Base-by-base conservation (phyloP, 2,888 invertebrate species). In the Tanypteryx hageni region DNA sequence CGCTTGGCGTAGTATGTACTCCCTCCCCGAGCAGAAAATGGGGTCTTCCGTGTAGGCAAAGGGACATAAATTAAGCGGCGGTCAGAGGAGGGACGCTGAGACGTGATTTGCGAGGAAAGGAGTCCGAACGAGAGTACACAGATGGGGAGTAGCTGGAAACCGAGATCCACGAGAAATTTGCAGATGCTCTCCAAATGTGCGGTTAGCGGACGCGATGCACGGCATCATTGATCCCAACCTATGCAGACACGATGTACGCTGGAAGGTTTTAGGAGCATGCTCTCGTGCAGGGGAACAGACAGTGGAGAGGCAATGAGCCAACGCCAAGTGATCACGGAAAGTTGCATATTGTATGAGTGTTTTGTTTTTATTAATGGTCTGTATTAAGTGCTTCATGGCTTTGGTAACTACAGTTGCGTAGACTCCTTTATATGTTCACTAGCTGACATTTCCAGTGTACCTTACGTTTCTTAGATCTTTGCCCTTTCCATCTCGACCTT, bases 61-160 rank as follows among this genome's bases (percentile, higher is more conserved):
- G 22, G 76, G 27, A 76, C 76, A 76, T 76, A 76, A 76, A 76
- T 76, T 76, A 76, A 76, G 76, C 76, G 76, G 76, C 18, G 68
- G 18, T 22, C 76, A 22, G 76, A 68, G 68, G 18, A 13, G 68
- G 68, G 68, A 64, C 64, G 64, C n/a, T 16, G 64, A 27, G 76
- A 76, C 76, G 76, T 76, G 76, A 76, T 76, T 76, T 76, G 76
- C 76, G 76, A 76, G 76, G 76, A 22, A 76, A 76, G 27, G 27
- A 22, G 76, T 76, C 76, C 76, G 76, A 76, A 76, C 27, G 68
- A 68, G 68, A n/a, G 68, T 68, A 76, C 76, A 76, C 76, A 76
- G 22, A 76, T 76, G 76, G 76, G 76, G 76, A 27, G 76, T 22
- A 22, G 68, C n/a, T 68, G 22, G 22, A 22, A n/a, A 10, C 7